phyloP scores from a whole-genome alignment of 2,797 vertebrate genomes.

The Podargus strigoides region DNA sequence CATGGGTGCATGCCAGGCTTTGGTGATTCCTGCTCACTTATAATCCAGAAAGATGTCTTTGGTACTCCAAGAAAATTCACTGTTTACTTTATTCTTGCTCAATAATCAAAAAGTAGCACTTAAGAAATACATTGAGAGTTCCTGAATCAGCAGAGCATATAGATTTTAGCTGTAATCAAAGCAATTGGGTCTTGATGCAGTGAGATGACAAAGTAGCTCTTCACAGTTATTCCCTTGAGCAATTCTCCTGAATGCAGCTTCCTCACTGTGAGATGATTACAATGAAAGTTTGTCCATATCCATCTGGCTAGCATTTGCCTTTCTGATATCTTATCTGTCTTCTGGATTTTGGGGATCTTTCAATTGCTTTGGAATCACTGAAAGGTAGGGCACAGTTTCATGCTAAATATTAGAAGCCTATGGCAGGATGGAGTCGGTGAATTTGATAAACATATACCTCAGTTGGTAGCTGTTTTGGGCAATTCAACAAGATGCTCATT shows the following conservation, averaged over 20 bases:
- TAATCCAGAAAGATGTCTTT: neutral
- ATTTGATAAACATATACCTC: neutral
- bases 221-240: neutral
- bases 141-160: neutral
- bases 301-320: neutral
- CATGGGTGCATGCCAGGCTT: neutral
- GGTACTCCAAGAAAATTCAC: neutral
- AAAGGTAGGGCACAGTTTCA: neutral
- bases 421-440: neutral
- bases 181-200: neutral
- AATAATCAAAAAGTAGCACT: neutral
- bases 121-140: neutral
- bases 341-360: neutral
- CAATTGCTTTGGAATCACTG: neutral
- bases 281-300: neutral
- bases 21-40: neutral
- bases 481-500: neutral
- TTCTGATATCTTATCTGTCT: neutral
- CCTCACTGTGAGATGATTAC: neutral
- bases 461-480: neutral
- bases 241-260: neutral
- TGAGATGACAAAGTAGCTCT: neutral
- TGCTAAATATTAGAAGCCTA: neutral
- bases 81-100: neutral
- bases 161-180: neutral